Evolutionary conservation across 2,797 vertebrate genomes (phyloP).

Genomic region (Gymnodraco acuticeps): DNA sequence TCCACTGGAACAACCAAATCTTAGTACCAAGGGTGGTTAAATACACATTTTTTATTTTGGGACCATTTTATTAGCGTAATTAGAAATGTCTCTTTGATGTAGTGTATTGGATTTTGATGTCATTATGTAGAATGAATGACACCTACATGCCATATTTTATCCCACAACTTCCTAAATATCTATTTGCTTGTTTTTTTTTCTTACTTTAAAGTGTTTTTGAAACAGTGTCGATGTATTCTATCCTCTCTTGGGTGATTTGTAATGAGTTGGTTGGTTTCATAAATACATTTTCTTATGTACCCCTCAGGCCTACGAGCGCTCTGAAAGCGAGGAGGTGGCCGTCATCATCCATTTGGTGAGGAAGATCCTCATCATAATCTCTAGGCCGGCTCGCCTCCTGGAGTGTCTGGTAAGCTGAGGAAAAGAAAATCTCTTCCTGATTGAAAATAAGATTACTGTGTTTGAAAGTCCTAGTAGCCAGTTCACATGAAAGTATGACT

Average conservation of each 20-base stretch:
- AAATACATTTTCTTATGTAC: slow-evolving; percentile 12
- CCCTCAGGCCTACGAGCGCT: slow-evolving; percentile 93
- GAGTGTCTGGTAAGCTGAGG: slow-evolving; percentile 92
- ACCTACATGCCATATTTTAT: too few relatives aligned
- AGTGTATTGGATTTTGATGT: too few relatives aligned
- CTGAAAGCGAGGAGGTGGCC: slow-evolving; percentile 94
- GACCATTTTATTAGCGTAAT: background rate
- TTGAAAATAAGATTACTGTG: slow-evolving; percentile 46
- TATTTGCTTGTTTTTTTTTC: background rate
- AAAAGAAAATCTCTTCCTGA: slow-evolving; percentile 37
- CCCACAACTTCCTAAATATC: background rate
- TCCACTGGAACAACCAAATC: background rate
- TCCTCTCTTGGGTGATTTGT: background rate
- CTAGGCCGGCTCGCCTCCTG: slow-evolving; percentile 93
- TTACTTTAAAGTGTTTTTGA: background rate
- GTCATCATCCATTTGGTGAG: slow-evolving; percentile 92
- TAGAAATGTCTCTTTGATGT: background rate
- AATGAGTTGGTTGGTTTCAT: background rate
- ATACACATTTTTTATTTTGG: background rate
- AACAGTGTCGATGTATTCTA: background rate
- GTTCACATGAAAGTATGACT: slow-evolving; percentile 4
- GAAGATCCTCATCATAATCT: slow-evolving; percentile 96
- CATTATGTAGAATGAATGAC: too few relatives aligned
- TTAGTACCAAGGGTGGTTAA: background rate
- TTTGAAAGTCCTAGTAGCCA: background rate